A percentile compares a stretch with the other conserved stretches of the same genome.
Conservation (phyloP, 2,113 vertebrate genomes). For the Rhabdomys dilectus region DNA sequence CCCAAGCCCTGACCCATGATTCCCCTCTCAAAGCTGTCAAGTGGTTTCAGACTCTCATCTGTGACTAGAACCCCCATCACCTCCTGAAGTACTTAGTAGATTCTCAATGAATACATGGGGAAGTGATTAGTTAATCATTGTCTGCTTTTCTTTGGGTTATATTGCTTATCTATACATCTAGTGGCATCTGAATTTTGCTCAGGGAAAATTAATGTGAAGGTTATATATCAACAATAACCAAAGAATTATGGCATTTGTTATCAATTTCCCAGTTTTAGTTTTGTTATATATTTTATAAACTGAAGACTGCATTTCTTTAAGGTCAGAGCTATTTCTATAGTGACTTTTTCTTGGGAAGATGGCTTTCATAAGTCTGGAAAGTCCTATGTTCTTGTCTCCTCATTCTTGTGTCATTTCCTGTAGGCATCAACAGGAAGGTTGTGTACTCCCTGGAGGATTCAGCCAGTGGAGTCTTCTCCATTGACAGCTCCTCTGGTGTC, state of each 20-base stretch:
- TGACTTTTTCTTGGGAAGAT: accelerated
- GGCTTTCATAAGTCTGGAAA: background rate
- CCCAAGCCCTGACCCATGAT: background rate
- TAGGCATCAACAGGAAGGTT: conserved; percentile 94
- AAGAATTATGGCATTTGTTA: background rate
- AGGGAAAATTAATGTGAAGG: background rate
- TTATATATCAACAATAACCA: background rate
- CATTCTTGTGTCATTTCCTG: conserved; percentile 35
- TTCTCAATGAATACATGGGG: background rate
- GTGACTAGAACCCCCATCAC: background rate
- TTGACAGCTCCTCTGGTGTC: conserved; percentile 93
- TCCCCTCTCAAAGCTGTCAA: background rate
- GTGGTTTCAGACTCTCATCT: background rate
- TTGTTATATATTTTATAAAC: background rate
- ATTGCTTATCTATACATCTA: background rate
- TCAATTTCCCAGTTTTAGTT: background rate
- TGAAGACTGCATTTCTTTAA: background rate
- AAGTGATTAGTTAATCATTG: background rate
- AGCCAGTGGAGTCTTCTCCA: conserved; percentile 92
- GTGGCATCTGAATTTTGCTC: background rate
- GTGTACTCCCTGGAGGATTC: conserved; percentile 93
- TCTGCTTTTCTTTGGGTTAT: background rate
- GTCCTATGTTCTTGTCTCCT: accelerated
- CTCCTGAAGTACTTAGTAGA: background rate
- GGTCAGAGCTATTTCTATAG: background rate